Evolutionary conservation across 1,140 invertebrate genomes (phyloP).

Genomic region (Pogonus chalceus): DNA sequence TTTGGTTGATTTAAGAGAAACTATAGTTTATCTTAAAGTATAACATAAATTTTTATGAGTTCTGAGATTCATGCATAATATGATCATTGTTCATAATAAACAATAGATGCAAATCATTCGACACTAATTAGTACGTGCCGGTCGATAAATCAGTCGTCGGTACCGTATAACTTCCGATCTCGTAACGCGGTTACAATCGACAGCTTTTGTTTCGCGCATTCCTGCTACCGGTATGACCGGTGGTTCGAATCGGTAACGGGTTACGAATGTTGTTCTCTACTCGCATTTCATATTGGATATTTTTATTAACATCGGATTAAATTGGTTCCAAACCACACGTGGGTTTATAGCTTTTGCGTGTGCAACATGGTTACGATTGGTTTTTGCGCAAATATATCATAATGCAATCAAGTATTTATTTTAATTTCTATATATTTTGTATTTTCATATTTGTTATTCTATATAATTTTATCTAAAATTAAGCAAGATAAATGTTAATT

Average conservation of each 20-base stretch:
- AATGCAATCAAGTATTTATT: no score
- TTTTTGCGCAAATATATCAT: no score
- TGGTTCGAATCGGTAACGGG: not conserved
- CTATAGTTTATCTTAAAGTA: no score
- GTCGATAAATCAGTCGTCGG: conserved; percentile 3
- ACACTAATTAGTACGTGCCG: not conserved
- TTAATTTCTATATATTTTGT: no score
- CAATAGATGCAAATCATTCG: not conserved
- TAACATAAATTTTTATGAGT: no score
- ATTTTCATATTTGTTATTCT: no score
- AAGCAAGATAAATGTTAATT: no score
- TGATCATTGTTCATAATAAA: not conserved
- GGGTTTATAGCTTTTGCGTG: not conserved
- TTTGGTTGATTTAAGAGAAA: no score
- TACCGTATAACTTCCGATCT: not conserved
- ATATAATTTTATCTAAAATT: no score
- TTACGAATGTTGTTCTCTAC: not conserved
- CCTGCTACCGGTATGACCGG: not conserved
- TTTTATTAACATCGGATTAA: conserved; percentile 2
- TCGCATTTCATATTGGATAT: not conserved
- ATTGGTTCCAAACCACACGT: not conserved
- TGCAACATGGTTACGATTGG: not conserved
- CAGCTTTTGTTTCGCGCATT: not conserved
- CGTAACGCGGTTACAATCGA: not conserved
- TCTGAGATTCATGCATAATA: no score